Evolutionary conservation across 2,888 invertebrate species (phyloP).

Genomic region (Alloplasta piceator): DNA sequence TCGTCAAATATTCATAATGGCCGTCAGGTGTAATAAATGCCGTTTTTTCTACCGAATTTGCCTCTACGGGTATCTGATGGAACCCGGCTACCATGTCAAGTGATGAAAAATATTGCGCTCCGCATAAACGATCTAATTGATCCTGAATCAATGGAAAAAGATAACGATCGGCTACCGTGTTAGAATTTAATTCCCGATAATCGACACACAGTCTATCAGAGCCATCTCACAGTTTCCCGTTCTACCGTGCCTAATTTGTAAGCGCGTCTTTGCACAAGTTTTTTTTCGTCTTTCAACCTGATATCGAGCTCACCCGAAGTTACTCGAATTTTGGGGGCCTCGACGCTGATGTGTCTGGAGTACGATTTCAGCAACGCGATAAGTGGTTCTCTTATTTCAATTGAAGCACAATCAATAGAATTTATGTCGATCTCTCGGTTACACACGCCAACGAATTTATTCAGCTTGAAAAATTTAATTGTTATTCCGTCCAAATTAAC

Average conservation of each 20-base stretch:
- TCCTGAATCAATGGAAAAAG: slow-evolving; percentile 20
- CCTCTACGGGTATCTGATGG: slow-evolving; percentile 75
- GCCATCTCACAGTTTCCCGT: slow-evolving; percentile 23
- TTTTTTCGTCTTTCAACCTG: no score
- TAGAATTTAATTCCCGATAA: slow-evolving; percentile 23
- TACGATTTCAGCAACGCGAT: not conserved
- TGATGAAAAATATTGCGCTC: slow-evolving; percentile 16
- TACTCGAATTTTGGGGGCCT: slow-evolving; percentile 9
- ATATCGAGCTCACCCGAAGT: slow-evolving; percentile 1
- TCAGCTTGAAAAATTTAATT: not conserved
- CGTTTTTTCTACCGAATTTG: slow-evolving; percentile 74
- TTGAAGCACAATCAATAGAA: not conserved
- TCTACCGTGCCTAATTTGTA: slow-evolving; percentile 12
- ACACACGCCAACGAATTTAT: slow-evolving; percentile 13
- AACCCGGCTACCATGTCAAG: slow-evolving; percentile 5
- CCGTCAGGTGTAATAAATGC: slow-evolving; percentile 79
- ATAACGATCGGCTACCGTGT: slow-evolving; percentile 25
- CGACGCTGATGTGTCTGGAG: not conserved
- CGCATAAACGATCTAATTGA: slow-evolving; percentile 18
- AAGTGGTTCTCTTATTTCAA: slow-evolving; percentile 9
- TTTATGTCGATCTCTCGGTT: not conserved
- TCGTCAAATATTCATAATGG: slow-evolving; percentile 76
- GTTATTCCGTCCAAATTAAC: not conserved
- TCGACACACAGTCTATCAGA: slow-evolving; percentile 22
- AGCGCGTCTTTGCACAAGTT: slow-evolving; percentile 5